Evolutionary conservation across 2,113 vertebrate genomes (phyloP), one percentile per base, ranked within the genome.

Genomic region (Ramphastos sulfuratus): DNA sequence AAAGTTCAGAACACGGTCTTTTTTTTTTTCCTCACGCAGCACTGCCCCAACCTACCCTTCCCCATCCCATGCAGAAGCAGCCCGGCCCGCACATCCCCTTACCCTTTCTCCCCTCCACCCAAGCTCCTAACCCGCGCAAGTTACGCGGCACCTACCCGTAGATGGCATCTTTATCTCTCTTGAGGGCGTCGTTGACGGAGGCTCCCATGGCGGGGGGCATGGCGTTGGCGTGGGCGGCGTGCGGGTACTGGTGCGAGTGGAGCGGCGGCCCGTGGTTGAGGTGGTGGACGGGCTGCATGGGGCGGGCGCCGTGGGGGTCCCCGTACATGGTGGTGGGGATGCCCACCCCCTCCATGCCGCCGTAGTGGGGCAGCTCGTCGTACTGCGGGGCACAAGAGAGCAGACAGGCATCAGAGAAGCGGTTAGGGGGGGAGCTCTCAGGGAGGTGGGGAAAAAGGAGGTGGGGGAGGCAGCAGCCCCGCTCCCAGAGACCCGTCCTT

Each of bases 101-200:
- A 15, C 7, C 8, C 9, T 28, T 6, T 4, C 42, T 2, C 13
- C 8, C 7, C 6, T 23, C 37, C 37, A 15, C 6, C 27, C 37
- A 37, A 10, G 23, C 12, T 35, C 23, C 73, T 16, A 33, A 28
- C 42, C 82, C 54, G 85, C 87, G 64, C 64, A 46, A 12, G 14
- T 6, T 81, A 5, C 44, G 46, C 84, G 48, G 96, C 50, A 98
- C 98, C 96, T 98, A 99, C 99, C 99, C 99, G 98, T 99, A 99
- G 98, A 99, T 99, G 97, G 99, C 97, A 98, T 99, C 99, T 98
- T 99, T 99, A 98, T 99, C 99, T 98, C 99, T 99, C 98, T 99
- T 99, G 97, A 99, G 98, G 96, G 99, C 99, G 97, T 99, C 99
- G 97, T 99, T 99, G 97, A 99, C 99, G 19, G 99, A 99, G 97